Conservation (phyloP, 2,888 invertebrate genomes). For the Emesis russula region DNA sequence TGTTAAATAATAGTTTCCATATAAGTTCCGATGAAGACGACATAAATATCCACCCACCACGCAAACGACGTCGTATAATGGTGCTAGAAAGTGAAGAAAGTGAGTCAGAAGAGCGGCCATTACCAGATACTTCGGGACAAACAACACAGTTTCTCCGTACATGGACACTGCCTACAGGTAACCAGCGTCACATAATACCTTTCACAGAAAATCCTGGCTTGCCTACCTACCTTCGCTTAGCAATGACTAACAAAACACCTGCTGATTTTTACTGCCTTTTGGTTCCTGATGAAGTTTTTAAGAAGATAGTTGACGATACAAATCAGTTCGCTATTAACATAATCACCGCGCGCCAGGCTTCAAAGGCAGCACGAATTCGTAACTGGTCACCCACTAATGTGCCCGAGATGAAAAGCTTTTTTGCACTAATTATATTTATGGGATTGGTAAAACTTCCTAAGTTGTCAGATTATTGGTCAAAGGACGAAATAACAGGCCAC, state of each 20-base stretch:
- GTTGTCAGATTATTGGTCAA: not conserved
- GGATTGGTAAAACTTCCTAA: not conserved
- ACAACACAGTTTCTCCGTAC: not conserved
- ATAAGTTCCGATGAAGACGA: too few relatives aligned
- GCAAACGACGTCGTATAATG: too few relatives aligned
- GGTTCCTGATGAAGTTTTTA: not conserved
- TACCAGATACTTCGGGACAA: not conserved
- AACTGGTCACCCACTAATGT: too few relatives aligned
- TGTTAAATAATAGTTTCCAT: too few relatives aligned
- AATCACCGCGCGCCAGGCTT: not conserved
- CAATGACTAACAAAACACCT: not conserved
- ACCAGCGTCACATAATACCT: too few relatives aligned
- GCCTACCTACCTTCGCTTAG: not conserved
- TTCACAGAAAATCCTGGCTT: too few relatives aligned
- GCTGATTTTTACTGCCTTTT: not conserved
- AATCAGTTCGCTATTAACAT: not conserved
- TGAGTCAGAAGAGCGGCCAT: not conserved
- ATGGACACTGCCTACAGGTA: not conserved
- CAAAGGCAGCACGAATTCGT: not conserved
- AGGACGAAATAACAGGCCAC: not conserved
- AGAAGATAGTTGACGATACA: not conserved
- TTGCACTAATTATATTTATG: not conserved
- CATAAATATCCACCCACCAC: too few relatives aligned
- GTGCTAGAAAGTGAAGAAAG: not conserved
- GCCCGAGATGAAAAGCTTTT: not conserved